Evolutionary conservation across 2,797 vertebrate genomes (phyloP).

Genomic region (Numenius phaeopus): DNA sequence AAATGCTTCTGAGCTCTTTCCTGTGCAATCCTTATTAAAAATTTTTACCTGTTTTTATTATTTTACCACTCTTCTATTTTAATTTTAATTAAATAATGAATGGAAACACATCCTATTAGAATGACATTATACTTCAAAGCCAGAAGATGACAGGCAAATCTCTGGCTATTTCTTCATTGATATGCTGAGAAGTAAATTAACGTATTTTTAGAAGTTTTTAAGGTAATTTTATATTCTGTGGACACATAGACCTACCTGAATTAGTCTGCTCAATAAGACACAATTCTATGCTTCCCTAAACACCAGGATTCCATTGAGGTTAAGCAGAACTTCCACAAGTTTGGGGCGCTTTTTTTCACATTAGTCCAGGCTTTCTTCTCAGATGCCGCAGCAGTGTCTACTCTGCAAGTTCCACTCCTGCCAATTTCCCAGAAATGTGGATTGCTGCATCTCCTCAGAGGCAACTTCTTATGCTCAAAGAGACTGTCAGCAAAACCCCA

Average conservation of each 20-base stretch:
- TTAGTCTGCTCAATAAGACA: not conserved
- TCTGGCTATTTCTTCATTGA: not conserved
- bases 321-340: not conserved
- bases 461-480: not conserved
- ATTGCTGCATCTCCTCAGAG: not conserved
- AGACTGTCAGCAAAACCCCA: not conserved
- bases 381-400: accelerated
- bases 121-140: not conserved
- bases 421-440: not conserved
- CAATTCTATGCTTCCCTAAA: not conserved
- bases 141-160: not conserved
- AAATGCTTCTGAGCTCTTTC: not conserved
- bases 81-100: slow-evolving; percentile 16
- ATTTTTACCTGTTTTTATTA: not conserved
- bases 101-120: not conserved
- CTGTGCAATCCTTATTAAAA: not conserved
- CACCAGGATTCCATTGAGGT: not conserved
- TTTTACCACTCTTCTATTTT: not conserved
- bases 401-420: not conserved
- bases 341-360: accelerated
- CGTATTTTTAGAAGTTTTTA: not conserved
- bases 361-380: not conserved
- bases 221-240: not conserved
- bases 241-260: not conserved
- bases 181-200: not conserved